These are phyloP conservation scores for Drosophila sucinea DNA, from an alignment of 1,140 invertebrate genomes.

Conservation along the genomic window DNA sequence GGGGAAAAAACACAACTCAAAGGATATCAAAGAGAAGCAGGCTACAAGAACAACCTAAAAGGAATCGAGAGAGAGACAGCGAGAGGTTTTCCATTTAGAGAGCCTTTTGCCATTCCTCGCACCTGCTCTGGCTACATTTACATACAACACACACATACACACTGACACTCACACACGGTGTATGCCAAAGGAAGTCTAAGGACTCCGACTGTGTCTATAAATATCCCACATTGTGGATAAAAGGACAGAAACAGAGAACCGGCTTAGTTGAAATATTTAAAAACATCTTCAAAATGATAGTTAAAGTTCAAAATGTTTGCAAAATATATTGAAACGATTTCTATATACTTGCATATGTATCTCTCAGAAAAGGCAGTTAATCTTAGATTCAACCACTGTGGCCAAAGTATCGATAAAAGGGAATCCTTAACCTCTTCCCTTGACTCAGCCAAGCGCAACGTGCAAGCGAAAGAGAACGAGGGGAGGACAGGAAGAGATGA, in stretches of 20 bases:
- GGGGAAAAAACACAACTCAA: background rate
- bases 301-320: background rate
- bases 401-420: constrained; percentile 1
- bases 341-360: background rate
- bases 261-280: background rate
- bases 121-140: constrained; percentile 9
- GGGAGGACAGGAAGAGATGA: background rate
- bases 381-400: background rate
- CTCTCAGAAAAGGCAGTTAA: background rate
- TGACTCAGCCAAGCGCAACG: background rate
- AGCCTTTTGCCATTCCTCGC: constrained; percentile 4
- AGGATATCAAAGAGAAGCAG: constrained; percentile 4
- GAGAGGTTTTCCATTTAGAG: background rate
- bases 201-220: background rate
- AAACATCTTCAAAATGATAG: background rate
- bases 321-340: background rate
- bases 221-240: background rate
- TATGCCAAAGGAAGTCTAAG: constrained; percentile 4
- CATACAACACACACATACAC: background rate
- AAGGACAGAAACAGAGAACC: background rate
- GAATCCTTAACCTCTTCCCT: background rate
- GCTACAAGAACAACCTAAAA: background rate
- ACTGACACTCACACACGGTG: background rate
- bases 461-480: background rate
- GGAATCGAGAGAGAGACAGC: background rate